phyloP scores from a whole-genome alignment of 2,797 vertebrate species.

The Ispidina lecontei region DNA sequence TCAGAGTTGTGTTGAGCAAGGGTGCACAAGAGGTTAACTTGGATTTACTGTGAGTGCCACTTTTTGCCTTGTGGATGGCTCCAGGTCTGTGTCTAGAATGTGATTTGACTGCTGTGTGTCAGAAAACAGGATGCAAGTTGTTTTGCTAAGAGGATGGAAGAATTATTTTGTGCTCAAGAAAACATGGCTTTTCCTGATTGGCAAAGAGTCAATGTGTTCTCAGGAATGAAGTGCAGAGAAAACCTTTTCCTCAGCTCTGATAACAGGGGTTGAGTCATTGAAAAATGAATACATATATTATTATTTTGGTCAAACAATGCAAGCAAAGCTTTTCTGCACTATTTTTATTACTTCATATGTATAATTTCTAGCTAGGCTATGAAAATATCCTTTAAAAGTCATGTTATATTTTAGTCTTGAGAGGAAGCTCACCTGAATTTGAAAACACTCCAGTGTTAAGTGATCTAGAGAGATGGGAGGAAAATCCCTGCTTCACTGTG shows the following conservation, averaged over 20 bases:
- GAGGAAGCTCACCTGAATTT: background rate
- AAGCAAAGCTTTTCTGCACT: background rate
- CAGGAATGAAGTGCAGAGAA: background rate
- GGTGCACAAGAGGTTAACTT: background rate
- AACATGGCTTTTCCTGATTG: background rate
- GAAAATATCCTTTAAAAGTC: background rate
- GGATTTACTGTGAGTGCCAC: background rate
- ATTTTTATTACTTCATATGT: background rate
- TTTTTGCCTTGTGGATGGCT: background rate
- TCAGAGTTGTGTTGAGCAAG: background rate
- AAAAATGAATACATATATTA: background rate
- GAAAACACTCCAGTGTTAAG: background rate
- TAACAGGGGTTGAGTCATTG: background rate
- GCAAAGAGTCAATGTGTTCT: background rate
- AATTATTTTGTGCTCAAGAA: background rate
- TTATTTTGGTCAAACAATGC: background rate
- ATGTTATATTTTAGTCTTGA: background rate
- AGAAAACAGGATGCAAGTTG: background rate
- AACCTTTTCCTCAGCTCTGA: background rate
- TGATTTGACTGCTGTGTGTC: background rate
- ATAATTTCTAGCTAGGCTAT: background rate
- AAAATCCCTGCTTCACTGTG: background rate
- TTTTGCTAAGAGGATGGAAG: background rate
- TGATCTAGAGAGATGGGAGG: background rate
- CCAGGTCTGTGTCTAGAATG: background rate